Evolutionary conservation across 2,888 invertebrate species (phyloP), one percentile per base, ranked within the genome.

Genomic region (Polia nebulosa): DNA sequence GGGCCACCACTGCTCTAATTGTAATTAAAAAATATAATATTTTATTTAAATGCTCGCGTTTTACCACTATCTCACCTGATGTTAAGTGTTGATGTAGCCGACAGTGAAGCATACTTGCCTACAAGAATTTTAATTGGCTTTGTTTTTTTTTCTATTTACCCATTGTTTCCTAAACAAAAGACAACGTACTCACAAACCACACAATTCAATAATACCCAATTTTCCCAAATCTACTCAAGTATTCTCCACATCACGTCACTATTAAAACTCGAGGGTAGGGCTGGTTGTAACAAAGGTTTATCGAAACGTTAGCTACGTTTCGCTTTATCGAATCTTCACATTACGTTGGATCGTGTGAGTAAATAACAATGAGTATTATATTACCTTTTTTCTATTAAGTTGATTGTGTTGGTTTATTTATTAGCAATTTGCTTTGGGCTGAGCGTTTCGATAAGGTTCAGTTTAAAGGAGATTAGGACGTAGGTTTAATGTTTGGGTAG

Each of bases 271-370:
- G 57, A 72, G 71, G 82, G 82, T 84, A 82, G 86, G 87, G 85
- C 85, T 82, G 87, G 87, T 85, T 82, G 82, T 81, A 85, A 88
- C 90, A 90, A 90, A 89, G 89, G 87, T 88, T 91, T 90, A 90
- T 89, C 87, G 89, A 85, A 85, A 85, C 86, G 82, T 85, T 86
- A 82, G 83, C 77, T 80, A 80, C 80, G 75, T 80, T 78, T 81
- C 85, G 79, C 79, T 85, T 88, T 86, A 87, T 85, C 85, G 85
- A 81, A 79, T 84, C 81, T 79, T 81, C 80, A 81, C 83, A 77
- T 83, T 82, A 82, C 80, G 65, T 56, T 45, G 63, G 78, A 74
- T 79, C 66, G 76, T 80, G 66, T 69, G 76, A 80, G 83, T 85
- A 82, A 85, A 85, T 85, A 80, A 76, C 72, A 80, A 84, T 83